These are phyloP conservation scores for Meandrusa payeni DNA, from an alignment of 2,888 invertebrate genomes.

Conservation along the genomic window DNA sequence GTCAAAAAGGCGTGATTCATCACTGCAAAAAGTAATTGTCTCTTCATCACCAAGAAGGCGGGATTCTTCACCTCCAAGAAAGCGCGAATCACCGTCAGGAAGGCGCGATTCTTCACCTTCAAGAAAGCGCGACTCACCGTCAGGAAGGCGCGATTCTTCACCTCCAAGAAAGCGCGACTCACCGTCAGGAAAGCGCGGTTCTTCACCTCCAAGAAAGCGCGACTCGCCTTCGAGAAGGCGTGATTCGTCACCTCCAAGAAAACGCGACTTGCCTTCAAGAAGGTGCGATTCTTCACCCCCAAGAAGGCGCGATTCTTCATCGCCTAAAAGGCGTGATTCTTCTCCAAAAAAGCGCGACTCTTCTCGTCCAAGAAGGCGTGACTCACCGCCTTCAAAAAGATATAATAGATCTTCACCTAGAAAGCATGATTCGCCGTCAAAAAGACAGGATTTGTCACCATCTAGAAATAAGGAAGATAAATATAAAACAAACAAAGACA, in stretches of 20 bases:
- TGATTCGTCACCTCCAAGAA: conserved; percentile 10
- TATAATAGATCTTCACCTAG: not conserved
- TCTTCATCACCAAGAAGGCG: not conserved
- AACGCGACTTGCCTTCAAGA: conserved; percentile 20
- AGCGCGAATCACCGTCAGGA: conserved; percentile 1
- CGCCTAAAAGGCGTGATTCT: conserved; percentile 2
- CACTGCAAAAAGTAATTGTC: not conserved
- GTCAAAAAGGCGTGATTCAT: conserved; percentile 6
- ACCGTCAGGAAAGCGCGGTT: conserved; percentile 3
- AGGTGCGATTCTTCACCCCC: conserved; percentile 31
- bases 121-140: no score
- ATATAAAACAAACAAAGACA: conserved; percentile 38
- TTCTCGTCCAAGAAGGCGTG: conserved; percentile 4
- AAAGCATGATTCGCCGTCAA: not conserved
- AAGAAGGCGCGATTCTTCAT: conserved; percentile 5
- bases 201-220: conserved; percentile 2
- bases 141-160: not conserved
- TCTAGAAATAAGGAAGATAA: conserved; percentile 43
- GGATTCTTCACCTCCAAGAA: not conserved
- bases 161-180: conserved; percentile 26
- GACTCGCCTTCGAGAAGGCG: conserved; percentile 18
- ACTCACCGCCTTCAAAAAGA: conserved; percentile 8
- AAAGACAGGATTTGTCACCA: not conserved
- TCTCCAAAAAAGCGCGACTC: conserved; percentile 5
- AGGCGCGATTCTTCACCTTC: not conserved